These are phyloP conservation scores for Pollachius pollachius DNA, from an alignment of 2,113 vertebrate species.

Conservation along the genomic window DNA sequence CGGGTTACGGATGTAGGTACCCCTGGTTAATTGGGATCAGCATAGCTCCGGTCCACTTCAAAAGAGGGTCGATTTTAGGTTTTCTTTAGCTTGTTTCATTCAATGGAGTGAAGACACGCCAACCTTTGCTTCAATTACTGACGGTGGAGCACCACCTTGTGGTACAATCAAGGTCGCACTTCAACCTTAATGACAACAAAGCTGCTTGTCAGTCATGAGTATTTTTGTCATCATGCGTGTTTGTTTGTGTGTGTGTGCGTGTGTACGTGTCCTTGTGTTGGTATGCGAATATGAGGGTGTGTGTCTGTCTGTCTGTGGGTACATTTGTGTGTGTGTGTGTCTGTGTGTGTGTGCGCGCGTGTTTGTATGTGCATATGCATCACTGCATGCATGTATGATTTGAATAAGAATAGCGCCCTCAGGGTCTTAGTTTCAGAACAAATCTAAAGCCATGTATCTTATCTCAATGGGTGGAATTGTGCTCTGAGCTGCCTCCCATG, in stretches of 20 bases:
- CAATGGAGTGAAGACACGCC: neutral
- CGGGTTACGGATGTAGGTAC: no score
- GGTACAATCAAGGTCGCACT: neutral
- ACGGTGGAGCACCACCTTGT: neutral
- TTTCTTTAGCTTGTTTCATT: neutral
- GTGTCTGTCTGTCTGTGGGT: slow-evolving; percentile 12
- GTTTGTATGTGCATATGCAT: slow-evolving; percentile 3
- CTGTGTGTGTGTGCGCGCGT: slow-evolving; percentile 12
- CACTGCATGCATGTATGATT: slow-evolving; percentile 5
- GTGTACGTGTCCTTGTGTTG: neutral
- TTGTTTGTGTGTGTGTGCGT: slow-evolving; percentile 15
- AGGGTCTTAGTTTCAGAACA: slow-evolving; percentile 42
- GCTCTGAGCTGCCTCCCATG: slow-evolving; percentile 9
- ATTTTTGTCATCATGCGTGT: neutral
- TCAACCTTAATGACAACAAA: no score
- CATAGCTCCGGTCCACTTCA: neutral
- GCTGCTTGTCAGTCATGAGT: neutral
- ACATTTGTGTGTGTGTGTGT: slow-evolving; percentile 10
- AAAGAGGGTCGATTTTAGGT: neutral
- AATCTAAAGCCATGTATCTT: slow-evolving; percentile 25
- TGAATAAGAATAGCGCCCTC: slow-evolving; percentile 30
- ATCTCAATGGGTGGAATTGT: slow-evolving; percentile 6
- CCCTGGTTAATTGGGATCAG: no score
- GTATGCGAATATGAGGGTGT: neutral
- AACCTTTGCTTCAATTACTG: neutral